Evolutionary conservation across 1,140 invertebrate species (phyloP).

Genomic region (Dinoponera quadriceps): DNA sequence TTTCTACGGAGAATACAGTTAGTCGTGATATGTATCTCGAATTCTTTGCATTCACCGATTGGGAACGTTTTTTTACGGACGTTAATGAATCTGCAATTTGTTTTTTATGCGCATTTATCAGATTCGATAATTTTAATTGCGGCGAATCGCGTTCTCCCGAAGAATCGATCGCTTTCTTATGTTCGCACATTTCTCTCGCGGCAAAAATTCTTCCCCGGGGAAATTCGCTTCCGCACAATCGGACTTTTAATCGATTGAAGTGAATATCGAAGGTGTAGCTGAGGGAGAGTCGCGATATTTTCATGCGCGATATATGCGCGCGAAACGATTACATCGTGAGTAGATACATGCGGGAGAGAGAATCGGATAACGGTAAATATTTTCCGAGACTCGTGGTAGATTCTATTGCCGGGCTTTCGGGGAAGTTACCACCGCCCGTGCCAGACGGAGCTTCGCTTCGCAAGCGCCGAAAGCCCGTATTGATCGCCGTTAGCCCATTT

Average conservation of each 20-base stretch:
- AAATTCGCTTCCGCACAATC: neutral
- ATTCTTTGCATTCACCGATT: neutral
- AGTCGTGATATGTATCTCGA: neutral
- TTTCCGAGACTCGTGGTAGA: constrained; percentile 8
- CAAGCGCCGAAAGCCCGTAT: constrained; percentile 83
- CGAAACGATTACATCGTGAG: neutral
- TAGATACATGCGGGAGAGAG: neutral
- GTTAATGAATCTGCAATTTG: neutral
- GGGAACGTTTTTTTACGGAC: neutral
- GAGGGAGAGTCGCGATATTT: neutral
- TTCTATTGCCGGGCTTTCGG: constrained; percentile 26
- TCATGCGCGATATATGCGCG: too few relatives aligned
- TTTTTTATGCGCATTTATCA: neutral
- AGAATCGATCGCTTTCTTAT: neutral
- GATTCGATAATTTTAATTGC: constrained; percentile 14
- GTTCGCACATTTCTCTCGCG: neutral
- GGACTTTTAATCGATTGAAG: neutral
- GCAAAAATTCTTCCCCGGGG: neutral
- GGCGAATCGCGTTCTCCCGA: too few relatives aligned
- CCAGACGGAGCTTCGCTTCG: constrained; percentile 69
- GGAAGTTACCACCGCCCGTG: constrained; percentile 38
- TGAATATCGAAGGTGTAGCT: neutral
- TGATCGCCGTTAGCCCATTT: constrained; percentile 82
- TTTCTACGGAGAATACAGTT: neutral
- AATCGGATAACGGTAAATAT: constrained; percentile 11